These are phyloP conservation scores for Andricus quercusramuli DNA, from an alignment of 2,888 invertebrate species.

Conservation along the genomic window DNA sequence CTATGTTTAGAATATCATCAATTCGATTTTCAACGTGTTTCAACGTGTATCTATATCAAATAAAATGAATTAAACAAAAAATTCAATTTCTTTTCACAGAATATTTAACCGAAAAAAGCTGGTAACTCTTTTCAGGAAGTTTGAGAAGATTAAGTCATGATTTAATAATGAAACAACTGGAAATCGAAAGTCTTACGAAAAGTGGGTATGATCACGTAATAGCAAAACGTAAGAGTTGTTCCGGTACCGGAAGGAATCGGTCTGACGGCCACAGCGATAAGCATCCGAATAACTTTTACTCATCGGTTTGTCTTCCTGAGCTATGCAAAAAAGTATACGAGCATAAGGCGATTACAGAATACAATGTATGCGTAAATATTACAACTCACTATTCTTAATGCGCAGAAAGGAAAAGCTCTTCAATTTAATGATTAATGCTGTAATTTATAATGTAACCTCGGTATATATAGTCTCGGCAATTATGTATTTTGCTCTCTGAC, in stretches of 20 bases:
- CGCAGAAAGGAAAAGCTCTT: background rate
- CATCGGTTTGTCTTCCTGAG: background rate
- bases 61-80: no score
- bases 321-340: background rate
- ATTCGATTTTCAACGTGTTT: no score
- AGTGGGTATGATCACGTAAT: slow-evolving; percentile 15
- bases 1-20: no score
- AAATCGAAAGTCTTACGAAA: slow-evolving; percentile 14
- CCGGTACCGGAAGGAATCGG: slow-evolving; percentile 11
- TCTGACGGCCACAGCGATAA: background rate
- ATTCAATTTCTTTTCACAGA: no score
- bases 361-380: background rate
- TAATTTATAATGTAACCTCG: slow-evolving; percentile 27
- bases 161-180: slow-evolving; percentile 2
- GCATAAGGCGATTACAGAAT: background rate
- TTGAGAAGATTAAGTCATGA: background rate
- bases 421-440: background rate
- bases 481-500: slow-evolving; percentile 2
- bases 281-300: slow-evolving; percentile 30
- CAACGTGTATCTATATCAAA: no score
- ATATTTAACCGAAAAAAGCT: background rate
- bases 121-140: background rate
- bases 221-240: background rate
- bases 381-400: background rate
- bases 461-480: slow-evolving; percentile 16